Evolutionary conservation across 2,888 invertebrate genomes (phyloP).

Genomic region (Callyntrura sp.): DNA sequence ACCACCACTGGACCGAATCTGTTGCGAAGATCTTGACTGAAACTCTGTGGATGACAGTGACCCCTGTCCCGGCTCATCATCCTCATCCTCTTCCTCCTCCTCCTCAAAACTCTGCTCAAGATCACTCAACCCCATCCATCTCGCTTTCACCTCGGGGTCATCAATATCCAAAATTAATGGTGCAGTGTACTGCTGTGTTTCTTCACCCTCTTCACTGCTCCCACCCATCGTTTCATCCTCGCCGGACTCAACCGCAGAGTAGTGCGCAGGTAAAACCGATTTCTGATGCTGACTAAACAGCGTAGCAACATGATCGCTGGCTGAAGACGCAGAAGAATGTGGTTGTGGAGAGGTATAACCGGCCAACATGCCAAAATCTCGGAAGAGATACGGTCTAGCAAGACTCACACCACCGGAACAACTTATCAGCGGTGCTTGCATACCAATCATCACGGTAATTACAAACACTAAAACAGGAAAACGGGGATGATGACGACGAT

Average conservation of each 20-base stretch:
- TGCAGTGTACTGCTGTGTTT: slow-evolving; percentile 50
- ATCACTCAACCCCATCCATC: slow-evolving; percentile 60
- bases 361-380: slow-evolving; percentile 69
- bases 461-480: slow-evolving; percentile 50
- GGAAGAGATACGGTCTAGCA: slow-evolving; percentile 74
- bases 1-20: not conserved
- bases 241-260: not conserved
- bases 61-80: slow-evolving; percentile 34
- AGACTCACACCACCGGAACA: slow-evolving; percentile 69
- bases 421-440: slow-evolving; percentile 52
- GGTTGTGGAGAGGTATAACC: slow-evolving; percentile 41
- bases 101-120: slow-evolving; percentile 37
- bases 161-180: slow-evolving; percentile 74
- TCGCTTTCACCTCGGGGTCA: slow-evolving; percentile 67
- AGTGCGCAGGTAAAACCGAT: slow-evolving; percentile 7
- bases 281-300: slow-evolving; percentile 45
- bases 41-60: slow-evolving; percentile 61
- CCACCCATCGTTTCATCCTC: slow-evolving; percentile 42
- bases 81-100: slow-evolving; percentile 50
- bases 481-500: slow-evolving; percentile 8
- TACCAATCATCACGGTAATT: slow-evolving; percentile 59
- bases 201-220: slow-evolving; percentile 66
- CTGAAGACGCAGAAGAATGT: not conserved
- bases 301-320: slow-evolving; percentile 14
- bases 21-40: slow-evolving; percentile 44